phyloP scores from a whole-genome alignment of 2,888 invertebrate genomes.

The Leucophenga maculata region DNA sequence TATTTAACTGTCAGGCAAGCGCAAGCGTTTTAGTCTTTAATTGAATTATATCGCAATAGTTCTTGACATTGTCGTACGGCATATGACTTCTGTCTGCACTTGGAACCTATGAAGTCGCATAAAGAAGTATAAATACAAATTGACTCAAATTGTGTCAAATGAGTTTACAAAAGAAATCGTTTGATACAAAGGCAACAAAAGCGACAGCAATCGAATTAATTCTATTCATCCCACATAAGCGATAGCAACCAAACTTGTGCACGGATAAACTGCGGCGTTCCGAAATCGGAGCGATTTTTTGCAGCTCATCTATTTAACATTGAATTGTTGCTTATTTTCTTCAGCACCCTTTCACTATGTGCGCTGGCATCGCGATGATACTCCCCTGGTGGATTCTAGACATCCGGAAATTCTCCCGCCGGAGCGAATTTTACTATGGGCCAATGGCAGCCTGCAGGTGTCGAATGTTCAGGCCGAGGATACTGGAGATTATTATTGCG shows the following conservation, averaged over 20 bases:
- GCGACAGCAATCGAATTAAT: not conserved
- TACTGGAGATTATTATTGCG: constrained; percentile 75
- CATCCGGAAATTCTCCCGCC: constrained; percentile 74
- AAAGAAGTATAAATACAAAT: too few relatives aligned
- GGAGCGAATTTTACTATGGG: constrained; percentile 77
- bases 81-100: too few relatives aligned
- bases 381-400: constrained; percentile 77
- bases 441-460: constrained; percentile 82
- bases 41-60: too few relatives aligned
- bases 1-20: too few relatives aligned
- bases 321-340: constrained; percentile 18
- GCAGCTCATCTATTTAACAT: not conserved
- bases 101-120: too few relatives aligned
- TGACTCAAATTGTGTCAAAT: too few relatives aligned
- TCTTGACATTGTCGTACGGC: too few relatives aligned
- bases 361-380: constrained; percentile 81
- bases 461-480: constrained; percentile 73
- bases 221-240: not conserved
- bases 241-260: not conserved
- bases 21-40: too few relatives aligned
- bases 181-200: too few relatives aligned
- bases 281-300: too few relatives aligned
- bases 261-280: too few relatives aligned
- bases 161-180: too few relatives aligned
- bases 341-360: constrained; percentile 77